Conservation (phyloP, 2,888 invertebrate species). For the Xestia rhomboidea region DNA sequence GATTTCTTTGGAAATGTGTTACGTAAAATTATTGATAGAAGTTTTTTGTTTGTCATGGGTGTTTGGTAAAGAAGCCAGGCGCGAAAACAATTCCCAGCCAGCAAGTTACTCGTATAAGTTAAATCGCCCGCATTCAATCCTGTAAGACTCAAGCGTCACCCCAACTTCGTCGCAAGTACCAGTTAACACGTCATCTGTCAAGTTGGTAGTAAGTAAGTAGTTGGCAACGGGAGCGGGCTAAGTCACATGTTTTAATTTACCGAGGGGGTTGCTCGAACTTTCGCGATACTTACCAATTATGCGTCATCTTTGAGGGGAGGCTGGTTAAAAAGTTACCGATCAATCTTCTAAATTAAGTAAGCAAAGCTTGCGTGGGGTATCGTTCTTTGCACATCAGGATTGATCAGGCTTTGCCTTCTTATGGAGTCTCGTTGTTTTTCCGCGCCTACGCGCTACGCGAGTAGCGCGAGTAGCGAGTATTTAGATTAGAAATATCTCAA, state of each 20-base stretch:
- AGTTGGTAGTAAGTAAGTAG: constrained; percentile 50
- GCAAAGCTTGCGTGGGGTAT: constrained; percentile 35
- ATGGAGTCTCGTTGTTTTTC: constrained; percentile 1
- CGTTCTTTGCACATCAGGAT: constrained; percentile 28
- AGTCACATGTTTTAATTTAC: constrained; percentile 56
- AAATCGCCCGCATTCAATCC: constrained; percentile 44
- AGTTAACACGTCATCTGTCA: constrained; percentile 64
- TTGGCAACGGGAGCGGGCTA: constrained; percentile 42
- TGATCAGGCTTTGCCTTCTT: constrained; percentile 17
- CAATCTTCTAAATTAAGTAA: constrained; percentile 48
- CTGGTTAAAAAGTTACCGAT: constrained; percentile 43
- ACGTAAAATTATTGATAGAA: neutral
- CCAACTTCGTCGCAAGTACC: constrained; percentile 51
- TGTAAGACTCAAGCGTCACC: constrained; percentile 30
- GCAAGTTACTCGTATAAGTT: constrained; percentile 16
- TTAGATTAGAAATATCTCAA: neutral
- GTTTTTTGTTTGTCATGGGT: neutral
- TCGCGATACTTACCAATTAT: constrained; percentile 44
- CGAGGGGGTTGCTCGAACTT: constrained; percentile 48
- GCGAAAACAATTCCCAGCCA: constrained; percentile 15
- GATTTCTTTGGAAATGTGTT: constrained; percentile 3
- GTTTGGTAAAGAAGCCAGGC: neutral
- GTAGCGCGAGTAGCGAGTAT: too few species aligned
- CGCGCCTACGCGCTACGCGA: neutral
- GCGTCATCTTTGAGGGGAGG: constrained; percentile 48